phyloP scores from a whole-genome alignment of 2,797 vertebrate species.

The Craterocephalus amniculus region DNA sequence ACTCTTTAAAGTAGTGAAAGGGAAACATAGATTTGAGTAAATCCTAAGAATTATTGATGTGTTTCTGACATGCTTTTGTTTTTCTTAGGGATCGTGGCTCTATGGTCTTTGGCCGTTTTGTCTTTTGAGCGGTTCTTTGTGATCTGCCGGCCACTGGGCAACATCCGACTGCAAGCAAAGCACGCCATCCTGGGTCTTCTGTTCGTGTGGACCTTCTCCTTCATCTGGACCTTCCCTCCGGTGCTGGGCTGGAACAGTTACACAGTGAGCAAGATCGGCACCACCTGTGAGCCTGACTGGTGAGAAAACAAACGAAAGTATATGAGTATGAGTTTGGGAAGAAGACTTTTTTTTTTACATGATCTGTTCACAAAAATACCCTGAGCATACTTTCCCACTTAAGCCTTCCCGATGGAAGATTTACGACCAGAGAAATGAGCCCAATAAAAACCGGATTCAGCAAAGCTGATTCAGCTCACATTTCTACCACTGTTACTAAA shows the following conservation, averaged over 20 bases:
- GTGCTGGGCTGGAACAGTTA: slow-evolving; percentile 93
- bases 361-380: slow-evolving; percentile 2
- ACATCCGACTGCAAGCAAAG: slow-evolving; percentile 78
- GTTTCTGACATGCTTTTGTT: slow-evolving; percentile 31
- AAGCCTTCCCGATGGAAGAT: neutral
- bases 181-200: slow-evolving; percentile 86
- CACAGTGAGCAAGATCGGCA: slow-evolving; percentile 92
- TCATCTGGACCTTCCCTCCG: slow-evolving; percentile 91
- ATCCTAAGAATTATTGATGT: neutral
- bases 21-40: neutral
- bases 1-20: neutral
- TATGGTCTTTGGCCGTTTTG: slow-evolving; percentile 92
- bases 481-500: too few relatives aligned
- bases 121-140: slow-evolving; percentile 90
- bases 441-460: slow-evolving; percentile 1
- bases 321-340: neutral
- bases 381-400: neutral
- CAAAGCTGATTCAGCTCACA: too few relatives aligned
- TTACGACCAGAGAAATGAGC: neutral
- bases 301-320: slow-evolving; percentile 71
- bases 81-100: slow-evolving; percentile 87
- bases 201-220: slow-evolving; percentile 92
- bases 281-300: slow-evolving; percentile 95
- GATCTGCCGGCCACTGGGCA: slow-evolving; percentile 87
- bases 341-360: neutral